Base-by-base conservation (phyloP, 1,140 invertebrate genomes). In the Procambarus clarkii region DNA sequence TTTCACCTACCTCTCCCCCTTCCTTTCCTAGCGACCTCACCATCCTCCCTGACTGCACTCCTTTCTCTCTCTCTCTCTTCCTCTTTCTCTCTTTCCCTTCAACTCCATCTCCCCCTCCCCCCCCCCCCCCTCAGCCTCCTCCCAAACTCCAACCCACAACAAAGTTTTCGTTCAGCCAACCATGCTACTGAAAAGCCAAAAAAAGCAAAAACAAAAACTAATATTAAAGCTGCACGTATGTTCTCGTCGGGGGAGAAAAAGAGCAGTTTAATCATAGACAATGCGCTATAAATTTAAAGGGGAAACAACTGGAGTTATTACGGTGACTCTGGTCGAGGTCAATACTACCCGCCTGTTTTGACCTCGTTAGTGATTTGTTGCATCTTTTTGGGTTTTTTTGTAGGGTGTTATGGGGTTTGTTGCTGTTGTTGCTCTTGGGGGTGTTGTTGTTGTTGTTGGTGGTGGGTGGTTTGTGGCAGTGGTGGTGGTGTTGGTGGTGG, bases 271-370 rank as follows among this genome's bases (percentile, higher is more conserved):
- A 74, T 71, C 34, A 86, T 18, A 76, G 46, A 76, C 84, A 86
- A 86, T 86, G 48, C 64, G 45, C 45, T 76, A 76, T 50, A 76
- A n/a, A 50, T 86, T 86, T 86, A 86, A 86, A 86, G 83, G 83
- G 83, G 54, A 60, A n/a, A 24, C 13, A 34, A 24, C 80, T 21
- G 46, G 46, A 11, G 34, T 82, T 44, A 83, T 69, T 83, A 69
- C 15, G 58, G 13, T 2, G 3, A 5, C 21, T 69, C n/a, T 45
- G 18, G 44, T 45, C 44, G 54, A 83, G 15, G 81, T 69, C 80
- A 82, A 82, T 82, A 64, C 8, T 64, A 64, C 18, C 3, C 18
- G 5, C n/a, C 21, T 3, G 21, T 15, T 74, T 74, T 24, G n/a
- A 74, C 18, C 69, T 74, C 34, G 69, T 74, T 34, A 24, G 69